These are phyloP conservation scores for Patagioenas fasciata DNA, from an alignment of 2,113 vertebrate species.

Conservation along the genomic window DNA sequence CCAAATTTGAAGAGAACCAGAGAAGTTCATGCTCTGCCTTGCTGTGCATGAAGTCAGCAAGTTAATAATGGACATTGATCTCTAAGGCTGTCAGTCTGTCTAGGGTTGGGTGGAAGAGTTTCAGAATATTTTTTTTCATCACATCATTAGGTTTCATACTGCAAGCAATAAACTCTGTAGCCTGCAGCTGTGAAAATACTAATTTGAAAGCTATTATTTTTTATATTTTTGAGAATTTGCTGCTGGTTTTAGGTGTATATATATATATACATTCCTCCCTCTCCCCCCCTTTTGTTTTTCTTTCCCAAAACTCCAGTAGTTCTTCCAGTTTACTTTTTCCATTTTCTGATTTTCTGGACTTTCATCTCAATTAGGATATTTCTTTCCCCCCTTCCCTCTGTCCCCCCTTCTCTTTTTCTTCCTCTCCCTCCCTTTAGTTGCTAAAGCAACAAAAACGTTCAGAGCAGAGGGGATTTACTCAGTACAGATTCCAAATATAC, in stretches of 20 bases:
- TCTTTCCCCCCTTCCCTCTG: not conserved
- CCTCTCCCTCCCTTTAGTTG: not conserved
- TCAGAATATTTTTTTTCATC: not conserved
- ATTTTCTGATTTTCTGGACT: not conserved
- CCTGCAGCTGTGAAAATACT: conserved; percentile 30
- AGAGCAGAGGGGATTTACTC: not conserved
- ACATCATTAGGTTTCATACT: conserved; percentile 31
- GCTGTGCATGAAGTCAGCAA: conserved; percentile 28
- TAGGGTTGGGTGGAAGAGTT: not conserved
- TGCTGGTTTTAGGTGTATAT: not conserved
- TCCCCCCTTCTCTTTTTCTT: not conserved
- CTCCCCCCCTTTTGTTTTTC: too few relatives aligned
- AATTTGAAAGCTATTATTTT: conserved; percentile 20
- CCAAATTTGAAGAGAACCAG: conserved; percentile 49
- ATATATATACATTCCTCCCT: not conserved
- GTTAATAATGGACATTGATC: conserved; percentile 53
- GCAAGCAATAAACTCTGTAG: conserved; percentile 25
- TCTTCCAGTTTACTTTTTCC: not conserved
- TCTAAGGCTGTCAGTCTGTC: conserved; percentile 17
- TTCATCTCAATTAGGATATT: not conserved
- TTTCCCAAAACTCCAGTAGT: not conserved
- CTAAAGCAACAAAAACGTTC: not conserved
- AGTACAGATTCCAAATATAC: not conserved
- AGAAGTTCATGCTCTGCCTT: conserved; percentile 43
- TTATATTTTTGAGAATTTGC: not conserved